phyloP scores from a whole-genome alignment of 2,113 vertebrate species.

The Orthonyx spaldingii region DNA sequence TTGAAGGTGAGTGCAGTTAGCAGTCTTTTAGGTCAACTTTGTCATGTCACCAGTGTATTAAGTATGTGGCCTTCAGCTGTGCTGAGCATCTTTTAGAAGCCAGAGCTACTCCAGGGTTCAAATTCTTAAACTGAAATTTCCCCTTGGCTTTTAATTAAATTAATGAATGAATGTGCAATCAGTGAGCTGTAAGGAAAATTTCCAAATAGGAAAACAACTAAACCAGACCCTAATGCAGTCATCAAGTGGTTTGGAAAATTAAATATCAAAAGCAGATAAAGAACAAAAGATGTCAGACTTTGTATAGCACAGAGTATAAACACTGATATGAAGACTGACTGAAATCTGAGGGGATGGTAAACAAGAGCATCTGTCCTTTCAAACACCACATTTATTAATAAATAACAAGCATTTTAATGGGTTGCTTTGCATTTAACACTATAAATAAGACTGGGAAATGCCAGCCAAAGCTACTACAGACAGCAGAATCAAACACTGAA shows the following conservation, averaged over 20 bases:
- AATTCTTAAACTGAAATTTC: background rate
- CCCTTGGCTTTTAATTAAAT: background rate
- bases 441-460: conserved; percentile 37
- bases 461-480: conserved; percentile 6
- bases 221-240: background rate
- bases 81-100: background rate
- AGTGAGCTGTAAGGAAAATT: background rate
- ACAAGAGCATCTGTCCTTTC: conserved; percentile 24
- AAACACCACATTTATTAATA: conserved; percentile 16
- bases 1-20: background rate
- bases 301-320: background rate
- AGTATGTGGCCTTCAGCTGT: background rate
- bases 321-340: background rate
- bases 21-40: background rate
- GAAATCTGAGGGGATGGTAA: background rate
- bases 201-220: background rate
- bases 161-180: background rate
- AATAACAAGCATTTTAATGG: conserved; percentile 3
- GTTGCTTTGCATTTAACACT: conserved; percentile 17
- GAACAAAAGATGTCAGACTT: background rate
- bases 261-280: background rate
- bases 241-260: background rate
- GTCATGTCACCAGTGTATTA: background rate
- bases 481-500: background rate
- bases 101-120: background rate